Evolutionary conservation across 2,797 vertebrate species (phyloP).

Genomic region (Amblyopsis hoosieri): DNA sequence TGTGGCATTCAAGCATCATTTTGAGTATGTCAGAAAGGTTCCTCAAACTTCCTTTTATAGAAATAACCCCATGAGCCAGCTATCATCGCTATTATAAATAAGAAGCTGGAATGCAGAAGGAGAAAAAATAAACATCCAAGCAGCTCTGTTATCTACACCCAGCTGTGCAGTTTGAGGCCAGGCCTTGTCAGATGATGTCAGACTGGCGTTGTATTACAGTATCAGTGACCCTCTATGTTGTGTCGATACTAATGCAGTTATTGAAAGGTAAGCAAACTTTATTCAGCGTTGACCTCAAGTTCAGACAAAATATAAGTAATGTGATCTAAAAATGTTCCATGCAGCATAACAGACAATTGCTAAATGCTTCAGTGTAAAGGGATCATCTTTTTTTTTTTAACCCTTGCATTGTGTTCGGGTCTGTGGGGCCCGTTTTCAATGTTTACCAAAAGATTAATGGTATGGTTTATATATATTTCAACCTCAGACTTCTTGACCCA

Average conservation of each 20-base stretch:
- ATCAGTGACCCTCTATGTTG: conserved; percentile 33
- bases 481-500: too few relatives aligned
- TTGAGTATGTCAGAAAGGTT: conserved; percentile 49
- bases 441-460: too few relatives aligned
- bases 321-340: conserved; percentile 11
- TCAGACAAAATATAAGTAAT: conserved; percentile 14
- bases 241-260: conserved; percentile 36
- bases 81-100: conserved; percentile 73
- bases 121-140: conserved; percentile 67
- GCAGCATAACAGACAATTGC: conserved; percentile 1
- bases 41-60: conserved; percentile 76
- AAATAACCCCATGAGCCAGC: conserved; percentile 66
- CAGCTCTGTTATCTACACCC: conserved; percentile 62
- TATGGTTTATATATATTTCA: too few relatives aligned
- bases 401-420: too few relatives aligned
- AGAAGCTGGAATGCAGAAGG: conserved; percentile 71
- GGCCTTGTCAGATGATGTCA: conserved; percentile 62
- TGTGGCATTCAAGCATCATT: conserved; percentile 53
- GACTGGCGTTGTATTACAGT: conserved; percentile 49
- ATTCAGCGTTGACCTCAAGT: conserved; percentile 22
- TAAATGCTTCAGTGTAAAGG: not conserved
- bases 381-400: too few relatives aligned
- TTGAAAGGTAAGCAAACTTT: conserved; percentile 19
- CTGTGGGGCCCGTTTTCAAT: too few relatives aligned
- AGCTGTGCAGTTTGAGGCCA: conserved; percentile 61